These are phyloP conservation scores for Epinephelus moara DNA, from an alignment of 2,113 vertebrate genomes.

Conservation along the genomic window DNA sequence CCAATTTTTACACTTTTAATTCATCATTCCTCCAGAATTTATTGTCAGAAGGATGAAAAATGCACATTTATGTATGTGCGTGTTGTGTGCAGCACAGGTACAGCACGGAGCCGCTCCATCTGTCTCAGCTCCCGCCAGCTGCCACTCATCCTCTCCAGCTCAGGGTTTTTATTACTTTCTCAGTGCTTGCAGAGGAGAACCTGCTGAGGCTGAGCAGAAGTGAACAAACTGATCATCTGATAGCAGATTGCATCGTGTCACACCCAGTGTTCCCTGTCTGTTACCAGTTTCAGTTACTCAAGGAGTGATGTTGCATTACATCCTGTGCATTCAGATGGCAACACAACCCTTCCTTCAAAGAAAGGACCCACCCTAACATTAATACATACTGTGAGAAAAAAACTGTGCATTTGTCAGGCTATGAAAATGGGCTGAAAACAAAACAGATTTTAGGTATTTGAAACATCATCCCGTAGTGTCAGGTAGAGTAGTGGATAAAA, in stretches of 20 bases:
- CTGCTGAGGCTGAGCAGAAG: constrained; percentile 10
- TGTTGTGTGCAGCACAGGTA: background rate
- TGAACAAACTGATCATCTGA: constrained; percentile 12
- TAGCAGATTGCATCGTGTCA: constrained; percentile 9
- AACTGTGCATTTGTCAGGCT: background rate
- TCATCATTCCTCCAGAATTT: background rate
- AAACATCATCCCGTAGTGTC: background rate
- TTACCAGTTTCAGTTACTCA: constrained; percentile 52
- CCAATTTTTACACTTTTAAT: background rate
- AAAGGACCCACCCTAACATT: constrained; percentile 19
- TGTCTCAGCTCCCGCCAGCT: constrained; percentile 13
- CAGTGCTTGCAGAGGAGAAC: background rate
- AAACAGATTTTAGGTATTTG: background rate
- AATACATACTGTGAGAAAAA: background rate
- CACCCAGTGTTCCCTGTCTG: constrained; percentile 17
- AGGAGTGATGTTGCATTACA: constrained; percentile 53
- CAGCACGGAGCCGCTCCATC: constrained; percentile 7
- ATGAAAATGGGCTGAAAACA: background rate
- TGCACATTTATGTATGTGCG: background rate
- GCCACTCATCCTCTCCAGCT: constrained; percentile 24
- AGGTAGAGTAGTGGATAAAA: background rate
- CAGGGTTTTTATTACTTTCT: background rate
- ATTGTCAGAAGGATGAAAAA: background rate
- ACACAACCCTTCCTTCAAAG: constrained; percentile 24
- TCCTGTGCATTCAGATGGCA: constrained; percentile 45